These are phyloP conservation scores for Channa argus DNA, from an alignment of 2,113 vertebrate genomes.

Conservation along the genomic window DNA sequence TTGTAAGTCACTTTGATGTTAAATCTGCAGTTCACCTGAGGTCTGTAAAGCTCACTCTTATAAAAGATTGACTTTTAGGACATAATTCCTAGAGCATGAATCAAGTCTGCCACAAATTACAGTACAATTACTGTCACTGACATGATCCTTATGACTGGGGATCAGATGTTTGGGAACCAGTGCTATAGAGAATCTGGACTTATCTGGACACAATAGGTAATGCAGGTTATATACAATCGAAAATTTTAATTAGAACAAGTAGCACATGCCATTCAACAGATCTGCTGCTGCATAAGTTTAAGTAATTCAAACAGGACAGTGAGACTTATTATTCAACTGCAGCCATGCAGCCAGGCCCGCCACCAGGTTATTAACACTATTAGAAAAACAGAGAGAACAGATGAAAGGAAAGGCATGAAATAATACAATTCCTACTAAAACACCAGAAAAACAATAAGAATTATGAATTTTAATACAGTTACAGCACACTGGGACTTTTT, in stretches of 20 bases:
- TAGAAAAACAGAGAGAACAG: slow-evolving; percentile 46
- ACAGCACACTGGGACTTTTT: not conserved
- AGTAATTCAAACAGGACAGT: no score
- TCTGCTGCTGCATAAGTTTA: not conserved
- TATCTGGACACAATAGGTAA: not conserved
- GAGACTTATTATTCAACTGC: not conserved
- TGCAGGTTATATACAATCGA: not conserved
- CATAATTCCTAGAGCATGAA: no score
- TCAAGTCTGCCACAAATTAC: no score
- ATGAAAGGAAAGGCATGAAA: slow-evolving; percentile 39
- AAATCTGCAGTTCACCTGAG: not conserved
- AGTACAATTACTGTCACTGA: no score
- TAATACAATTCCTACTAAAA: slow-evolving; percentile 31
- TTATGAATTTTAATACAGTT: not conserved
- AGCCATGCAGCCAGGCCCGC: slow-evolving; percentile 68
- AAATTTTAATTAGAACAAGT: not conserved
- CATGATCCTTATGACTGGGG: no score
- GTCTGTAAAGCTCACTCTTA: not conserved
- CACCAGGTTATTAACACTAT: slow-evolving; percentile 64
- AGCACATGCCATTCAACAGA: not conserved
- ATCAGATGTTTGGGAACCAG: no score
- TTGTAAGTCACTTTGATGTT: not conserved
- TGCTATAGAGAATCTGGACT: not conserved
- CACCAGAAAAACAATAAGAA: not conserved
- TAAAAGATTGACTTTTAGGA: no score